Percentiles rank a stretch among this genome's conserved stretches.
Conservation (phyloP, 2,888 invertebrate genomes). For the Drosophila rellima region DNA sequence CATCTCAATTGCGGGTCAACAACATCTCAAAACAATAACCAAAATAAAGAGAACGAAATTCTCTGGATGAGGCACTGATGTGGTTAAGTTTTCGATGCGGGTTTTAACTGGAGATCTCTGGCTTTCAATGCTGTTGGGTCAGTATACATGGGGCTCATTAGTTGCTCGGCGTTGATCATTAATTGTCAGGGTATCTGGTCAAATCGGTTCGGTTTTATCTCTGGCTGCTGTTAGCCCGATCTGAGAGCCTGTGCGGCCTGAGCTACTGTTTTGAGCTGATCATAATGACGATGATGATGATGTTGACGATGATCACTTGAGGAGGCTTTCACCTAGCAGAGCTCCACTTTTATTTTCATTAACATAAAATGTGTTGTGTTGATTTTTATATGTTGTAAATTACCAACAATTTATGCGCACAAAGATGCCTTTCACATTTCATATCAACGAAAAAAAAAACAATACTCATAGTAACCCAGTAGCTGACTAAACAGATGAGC, state of each 20-base stretch:
- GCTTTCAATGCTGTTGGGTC: constrained; percentile 13
- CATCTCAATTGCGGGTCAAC: constrained; percentile 29
- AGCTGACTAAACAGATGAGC: constrained; percentile 43
- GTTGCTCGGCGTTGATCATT: constrained; percentile 47
- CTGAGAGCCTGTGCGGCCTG: constrained; percentile 43
- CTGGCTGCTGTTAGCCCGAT: neutral
- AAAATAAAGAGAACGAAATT: neutral
- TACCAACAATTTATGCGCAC: constrained; percentile 72
- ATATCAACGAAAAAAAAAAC: constrained; percentile 33
- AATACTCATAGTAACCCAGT: constrained; percentile 15
- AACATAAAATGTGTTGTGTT: constrained; percentile 82
- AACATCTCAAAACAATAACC: constrained; percentile 7
- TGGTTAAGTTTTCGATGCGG: neutral
- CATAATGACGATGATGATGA: neutral
- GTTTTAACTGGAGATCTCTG: neutral
- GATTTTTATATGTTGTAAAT: constrained; percentile 77
- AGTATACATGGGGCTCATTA: constrained; percentile 56
- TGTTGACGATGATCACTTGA: constrained; percentile 9
- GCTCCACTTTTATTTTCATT: constrained; percentile 74
- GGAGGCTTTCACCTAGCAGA: constrained; percentile 59
- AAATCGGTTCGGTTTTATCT: constrained; percentile 28
- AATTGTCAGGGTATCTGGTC: constrained; percentile 36
- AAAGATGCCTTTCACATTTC: constrained; percentile 57
- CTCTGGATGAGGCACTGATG: neutral
- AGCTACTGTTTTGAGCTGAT: constrained; percentile 43